Conservation (phyloP, 2,797 vertebrate species). For the Melanogrammus aeglefinus region DNA sequence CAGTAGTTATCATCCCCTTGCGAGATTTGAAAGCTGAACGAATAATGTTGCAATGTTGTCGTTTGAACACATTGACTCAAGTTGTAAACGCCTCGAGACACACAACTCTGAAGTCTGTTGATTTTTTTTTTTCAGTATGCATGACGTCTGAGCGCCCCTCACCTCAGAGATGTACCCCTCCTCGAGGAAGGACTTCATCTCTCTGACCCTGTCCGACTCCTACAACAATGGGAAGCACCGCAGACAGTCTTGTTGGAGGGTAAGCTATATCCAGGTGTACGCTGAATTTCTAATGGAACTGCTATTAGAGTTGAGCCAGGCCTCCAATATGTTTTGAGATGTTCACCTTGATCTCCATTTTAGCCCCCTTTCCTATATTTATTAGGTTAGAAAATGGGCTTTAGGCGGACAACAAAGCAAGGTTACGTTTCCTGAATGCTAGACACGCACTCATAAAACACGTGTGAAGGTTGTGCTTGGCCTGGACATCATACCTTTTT, state of each 20-base stretch:
- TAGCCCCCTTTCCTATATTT: not conserved
- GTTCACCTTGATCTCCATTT: not conserved
- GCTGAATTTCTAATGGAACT: not conserved
- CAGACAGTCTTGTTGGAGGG: constrained; percentile 90
- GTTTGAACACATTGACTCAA: not conserved
- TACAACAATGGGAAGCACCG: constrained; percentile 87
- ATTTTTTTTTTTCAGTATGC: constrained; percentile 36
- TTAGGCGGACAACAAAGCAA: not conserved
- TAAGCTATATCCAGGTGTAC: constrained; percentile 60
- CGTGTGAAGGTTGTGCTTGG: not conserved
- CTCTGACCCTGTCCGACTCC: constrained; percentile 80
- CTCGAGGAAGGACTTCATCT: constrained; percentile 87
- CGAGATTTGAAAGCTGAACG: not conserved
- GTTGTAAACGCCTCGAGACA: not conserved
- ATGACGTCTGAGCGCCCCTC: constrained; percentile 33
- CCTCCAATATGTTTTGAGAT: not conserved
- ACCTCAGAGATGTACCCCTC: constrained; percentile 78
- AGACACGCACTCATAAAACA: not conserved
- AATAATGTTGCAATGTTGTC: not conserved
- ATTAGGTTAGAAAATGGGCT: not conserved
- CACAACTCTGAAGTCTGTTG: not conserved
- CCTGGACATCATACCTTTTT: not conserved
- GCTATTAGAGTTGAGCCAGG: not conserved
- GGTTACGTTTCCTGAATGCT: not conserved
- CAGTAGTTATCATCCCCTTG: not conserved